Conservation (phyloP, 2,797 vertebrate species). For the Cynopterus sphinx region DNA sequence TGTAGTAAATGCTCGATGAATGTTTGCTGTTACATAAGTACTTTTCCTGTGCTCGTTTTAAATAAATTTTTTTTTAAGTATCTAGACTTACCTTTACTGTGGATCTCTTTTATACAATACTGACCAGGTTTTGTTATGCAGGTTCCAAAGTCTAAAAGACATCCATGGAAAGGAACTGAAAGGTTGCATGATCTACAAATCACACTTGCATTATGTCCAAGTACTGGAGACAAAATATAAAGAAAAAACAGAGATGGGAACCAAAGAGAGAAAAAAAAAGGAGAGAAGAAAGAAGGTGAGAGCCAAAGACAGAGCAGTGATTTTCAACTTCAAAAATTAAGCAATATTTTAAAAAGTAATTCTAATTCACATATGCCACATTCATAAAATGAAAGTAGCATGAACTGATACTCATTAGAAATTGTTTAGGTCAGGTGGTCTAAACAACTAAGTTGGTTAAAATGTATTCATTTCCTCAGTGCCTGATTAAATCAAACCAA, state of each 20-base stretch:
- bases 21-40: not conserved
- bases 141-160: constrained; percentile 71
- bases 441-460: not conserved
- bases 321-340: constrained; percentile 34
- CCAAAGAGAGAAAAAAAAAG: not conserved
- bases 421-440: not conserved
- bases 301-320: not conserved
- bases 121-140: constrained; percentile 63
- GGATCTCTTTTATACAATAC: constrained; percentile 19
- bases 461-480: not conserved
- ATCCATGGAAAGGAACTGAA: constrained; percentile 76
- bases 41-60: not conserved
- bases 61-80: not conserved
- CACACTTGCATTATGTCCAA: not conserved
- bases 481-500: constrained; percentile 14
- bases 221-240: not conserved
- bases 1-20: not conserved
- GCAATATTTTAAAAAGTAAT: not conserved
- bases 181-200: constrained; percentile 75
- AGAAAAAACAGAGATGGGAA: not conserved
- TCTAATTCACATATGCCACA: not conserved
- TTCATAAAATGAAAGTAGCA: constrained; percentile 11
- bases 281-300: not conserved
- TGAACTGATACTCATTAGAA: not conserved
- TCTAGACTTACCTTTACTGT: constrained; percentile 59